These are phyloP conservation scores for Circaetus gallicus DNA, from an alignment of 2,113 vertebrate genomes.

Conservation along the genomic window DNA sequence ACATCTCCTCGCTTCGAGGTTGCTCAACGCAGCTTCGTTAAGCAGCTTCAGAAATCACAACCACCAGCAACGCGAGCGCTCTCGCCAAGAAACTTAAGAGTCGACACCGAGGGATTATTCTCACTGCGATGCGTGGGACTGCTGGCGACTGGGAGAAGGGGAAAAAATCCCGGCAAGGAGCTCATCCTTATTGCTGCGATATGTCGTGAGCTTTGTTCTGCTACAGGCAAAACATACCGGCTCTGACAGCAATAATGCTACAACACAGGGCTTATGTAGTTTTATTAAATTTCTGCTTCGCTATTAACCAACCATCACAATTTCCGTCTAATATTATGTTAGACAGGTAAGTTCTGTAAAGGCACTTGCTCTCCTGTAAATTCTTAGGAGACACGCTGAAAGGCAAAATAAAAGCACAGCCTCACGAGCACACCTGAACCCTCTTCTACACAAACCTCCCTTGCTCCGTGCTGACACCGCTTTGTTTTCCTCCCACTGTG, in stretches of 20 bases:
- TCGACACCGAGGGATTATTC: background rate
- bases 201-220: background rate
- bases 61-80: background rate
- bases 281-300: background rate
- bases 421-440: background rate
- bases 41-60: background rate
- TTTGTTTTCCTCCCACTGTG: background rate
- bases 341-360: background rate
- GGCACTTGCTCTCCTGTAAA: background rate
- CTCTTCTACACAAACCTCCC: background rate
- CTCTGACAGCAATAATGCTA: background rate
- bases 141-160: background rate
- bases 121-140: background rate
- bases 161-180: background rate
- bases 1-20: background rate
- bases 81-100: background rate
- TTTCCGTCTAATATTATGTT: background rate
- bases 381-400: background rate
- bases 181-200: background rate
- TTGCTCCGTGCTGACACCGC: fast-evolving
- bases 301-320: background rate
- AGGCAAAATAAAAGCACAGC: background rate
- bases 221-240: background rate
- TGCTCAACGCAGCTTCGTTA: background rate
- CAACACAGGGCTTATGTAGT: background rate